Percentiles rank a stretch among this genome's conserved stretches.
Evolutionary conservation across 2,113 vertebrate species (phyloP).

Genomic region (Rhea pennata): DNA sequence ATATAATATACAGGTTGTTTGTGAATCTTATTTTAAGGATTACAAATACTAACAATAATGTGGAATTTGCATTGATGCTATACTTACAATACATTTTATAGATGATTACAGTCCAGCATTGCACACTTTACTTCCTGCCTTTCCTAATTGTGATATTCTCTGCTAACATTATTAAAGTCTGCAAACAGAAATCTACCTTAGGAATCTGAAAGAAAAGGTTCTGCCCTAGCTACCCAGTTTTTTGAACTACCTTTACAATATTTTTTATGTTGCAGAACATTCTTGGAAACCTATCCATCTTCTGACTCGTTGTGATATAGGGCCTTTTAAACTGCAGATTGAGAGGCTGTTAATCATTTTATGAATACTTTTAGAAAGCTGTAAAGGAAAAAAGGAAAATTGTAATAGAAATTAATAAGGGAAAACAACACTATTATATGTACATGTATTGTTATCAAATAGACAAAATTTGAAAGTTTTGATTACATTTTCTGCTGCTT

Average conservation of each 20-base stretch:
- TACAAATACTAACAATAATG: background rate
- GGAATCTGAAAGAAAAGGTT: background rate
- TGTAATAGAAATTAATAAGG: background rate
- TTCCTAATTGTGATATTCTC: background rate
- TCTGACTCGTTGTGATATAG: background rate
- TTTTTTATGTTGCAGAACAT: background rate
- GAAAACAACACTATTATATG: background rate
- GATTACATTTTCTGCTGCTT: background rate
- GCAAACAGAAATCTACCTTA: background rate
- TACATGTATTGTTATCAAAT: background rate
- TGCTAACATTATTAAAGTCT: background rate
- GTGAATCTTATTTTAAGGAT: background rate
- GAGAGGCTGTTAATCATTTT: background rate
- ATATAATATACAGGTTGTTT: background rate
- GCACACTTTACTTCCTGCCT: background rate
- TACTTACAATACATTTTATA: background rate
- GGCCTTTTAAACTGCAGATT: background rate
- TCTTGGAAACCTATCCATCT: background rate
- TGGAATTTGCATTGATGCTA: background rate
- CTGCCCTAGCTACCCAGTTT: background rate
- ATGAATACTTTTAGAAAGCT: background rate
- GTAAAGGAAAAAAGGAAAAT: background rate
- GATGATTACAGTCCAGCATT: background rate
- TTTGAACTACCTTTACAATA: background rate
- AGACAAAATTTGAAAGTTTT: background rate